Evolutionary conservation across 2,113 vertebrate genomes (phyloP).

Genomic region (Paradoxurus hermaphroditus): DNA sequence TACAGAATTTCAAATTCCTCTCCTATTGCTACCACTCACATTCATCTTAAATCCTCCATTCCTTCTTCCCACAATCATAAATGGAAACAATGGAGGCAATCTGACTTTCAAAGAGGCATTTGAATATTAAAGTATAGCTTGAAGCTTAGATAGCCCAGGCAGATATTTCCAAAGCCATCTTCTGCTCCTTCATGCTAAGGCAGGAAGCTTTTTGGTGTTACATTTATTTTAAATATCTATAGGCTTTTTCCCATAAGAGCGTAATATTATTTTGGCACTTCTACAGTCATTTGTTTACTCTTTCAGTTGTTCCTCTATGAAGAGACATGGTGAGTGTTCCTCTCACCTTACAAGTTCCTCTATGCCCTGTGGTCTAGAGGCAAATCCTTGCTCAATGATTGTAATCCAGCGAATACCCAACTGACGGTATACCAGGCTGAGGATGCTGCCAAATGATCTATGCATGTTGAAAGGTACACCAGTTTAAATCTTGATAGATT

Average conservation of each 20-base stretch:
- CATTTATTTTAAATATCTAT: conserved; percentile 5
- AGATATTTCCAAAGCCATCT: conserved; percentile 1
- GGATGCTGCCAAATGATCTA: conserved; percentile 32
- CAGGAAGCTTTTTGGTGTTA: not conserved
- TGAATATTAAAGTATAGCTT: not conserved
- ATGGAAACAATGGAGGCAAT: not conserved
- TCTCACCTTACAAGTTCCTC: not conserved
- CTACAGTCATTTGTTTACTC: not conserved
- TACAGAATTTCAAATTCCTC: not conserved
- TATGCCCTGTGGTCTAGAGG: not conserved
- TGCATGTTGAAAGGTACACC: conserved; percentile 5
- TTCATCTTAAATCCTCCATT: not conserved
- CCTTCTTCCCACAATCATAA: not conserved
- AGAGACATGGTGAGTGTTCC: not conserved
- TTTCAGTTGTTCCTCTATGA: not conserved
- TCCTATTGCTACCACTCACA: not conserved
- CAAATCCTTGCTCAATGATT: not conserved
- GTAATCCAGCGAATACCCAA: not conserved
- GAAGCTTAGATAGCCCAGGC: not conserved
- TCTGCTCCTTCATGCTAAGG: not conserved
- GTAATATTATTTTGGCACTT: not conserved
- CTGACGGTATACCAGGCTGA: not conserved
- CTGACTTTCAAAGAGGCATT: not conserved
- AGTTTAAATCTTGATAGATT: conserved; percentile 61
- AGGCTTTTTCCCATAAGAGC: not conserved